Evolutionary conservation across 2,888 invertebrate genomes (phyloP).

Genomic region (Lasius platythorax): DNA sequence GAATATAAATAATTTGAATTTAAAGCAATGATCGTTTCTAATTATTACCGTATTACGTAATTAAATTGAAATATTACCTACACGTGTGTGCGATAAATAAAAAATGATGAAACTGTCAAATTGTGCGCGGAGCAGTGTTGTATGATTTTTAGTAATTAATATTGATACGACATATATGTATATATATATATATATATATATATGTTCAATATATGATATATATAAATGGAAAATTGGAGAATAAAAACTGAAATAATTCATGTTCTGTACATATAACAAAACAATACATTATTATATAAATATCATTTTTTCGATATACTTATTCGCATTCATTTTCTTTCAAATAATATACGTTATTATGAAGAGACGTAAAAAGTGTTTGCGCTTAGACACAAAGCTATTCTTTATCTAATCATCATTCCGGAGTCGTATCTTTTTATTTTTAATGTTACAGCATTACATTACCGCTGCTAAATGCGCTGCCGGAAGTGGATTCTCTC

Average conservation of each 20-base stretch:
- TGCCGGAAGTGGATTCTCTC: constrained; percentile 66
- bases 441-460: constrained; percentile 18
- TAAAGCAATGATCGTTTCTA: neutral
- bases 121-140: neutral
- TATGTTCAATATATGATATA: neutral
- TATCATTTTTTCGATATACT: neutral
- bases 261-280: neutral
- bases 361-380: neutral
- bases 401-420: constrained; percentile 42
- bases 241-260: neutral
- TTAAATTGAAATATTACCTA: constrained; percentile 10
- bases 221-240: neutral
- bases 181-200: no score
- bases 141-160: constrained; percentile 8
- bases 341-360: neutral
- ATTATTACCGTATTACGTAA: constrained; percentile 9
- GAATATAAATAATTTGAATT: neutral
- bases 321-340: neutral
- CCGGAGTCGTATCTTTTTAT: constrained; percentile 13
- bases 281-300: neutral
- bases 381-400: neutral
- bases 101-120: neutral
- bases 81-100: neutral
- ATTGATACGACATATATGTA: neutral
- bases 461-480: constrained; percentile 52